Percentiles rank a stretch among this genome's conserved stretches.
phyloP scores from a whole-genome alignment of 2,888 invertebrate species.

The Apotomis betuletana region DNA sequence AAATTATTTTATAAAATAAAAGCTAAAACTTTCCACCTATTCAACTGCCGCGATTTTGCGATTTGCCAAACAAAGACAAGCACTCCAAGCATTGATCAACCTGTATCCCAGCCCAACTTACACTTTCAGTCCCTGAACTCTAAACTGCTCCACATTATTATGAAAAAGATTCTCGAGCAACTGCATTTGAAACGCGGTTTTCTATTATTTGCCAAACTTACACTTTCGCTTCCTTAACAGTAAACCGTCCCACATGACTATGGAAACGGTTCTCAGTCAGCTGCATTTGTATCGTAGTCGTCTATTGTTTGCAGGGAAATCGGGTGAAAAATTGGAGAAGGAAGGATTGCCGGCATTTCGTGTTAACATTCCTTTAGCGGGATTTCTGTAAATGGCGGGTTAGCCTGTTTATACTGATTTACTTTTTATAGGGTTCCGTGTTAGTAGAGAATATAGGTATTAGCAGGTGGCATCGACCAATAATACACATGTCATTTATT shows the following conservation, averaged over 20 bases:
- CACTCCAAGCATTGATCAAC: slow-evolving; percentile 23
- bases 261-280: neutral
- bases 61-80: slow-evolving; percentile 11
- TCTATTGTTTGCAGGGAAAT: slow-evolving; percentile 19
- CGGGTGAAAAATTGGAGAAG: slow-evolving; percentile 21
- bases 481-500: neutral
- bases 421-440: neutral
- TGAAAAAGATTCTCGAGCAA: neutral
- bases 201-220: neutral
- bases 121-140: neutral
- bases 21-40: neutral
- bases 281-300: neutral
- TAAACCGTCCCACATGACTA: neutral
- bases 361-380: slow-evolving; percentile 23
- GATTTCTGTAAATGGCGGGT: neutral
- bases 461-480: neutral
- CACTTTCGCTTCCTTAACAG: neutral
- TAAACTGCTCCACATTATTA: neutral
- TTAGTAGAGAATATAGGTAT: neutral
- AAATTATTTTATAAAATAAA: too few relatives aligned
- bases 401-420: neutral
- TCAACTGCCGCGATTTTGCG: neutral
- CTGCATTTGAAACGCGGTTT: neutral
- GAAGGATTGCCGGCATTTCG: slow-evolving; percentile 21
- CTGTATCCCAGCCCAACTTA: neutral